phyloP scores from a whole-genome alignment of 2,113 vertebrate species.

The Nicator chloris region DNA sequence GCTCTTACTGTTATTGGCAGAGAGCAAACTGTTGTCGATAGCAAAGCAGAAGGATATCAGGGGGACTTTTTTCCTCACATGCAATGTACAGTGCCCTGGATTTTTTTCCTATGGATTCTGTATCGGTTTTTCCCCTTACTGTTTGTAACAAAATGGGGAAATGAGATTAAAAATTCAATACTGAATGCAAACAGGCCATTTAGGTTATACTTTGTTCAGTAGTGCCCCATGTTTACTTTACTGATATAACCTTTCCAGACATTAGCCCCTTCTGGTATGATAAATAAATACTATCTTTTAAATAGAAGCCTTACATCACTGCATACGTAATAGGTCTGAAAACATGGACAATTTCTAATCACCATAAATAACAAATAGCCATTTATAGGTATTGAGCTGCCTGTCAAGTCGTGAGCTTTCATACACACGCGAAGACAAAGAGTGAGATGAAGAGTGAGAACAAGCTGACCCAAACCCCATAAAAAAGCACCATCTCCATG shows the following conservation, averaged over 20 bases:
- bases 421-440: neutral
- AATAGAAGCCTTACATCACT: slow-evolving; percentile 56
- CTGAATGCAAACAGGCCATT: slow-evolving; percentile 37
- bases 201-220: slow-evolving; percentile 25
- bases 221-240: slow-evolving; percentile 45
- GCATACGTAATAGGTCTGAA: slow-evolving; percentile 28
- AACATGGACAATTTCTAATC: neutral
- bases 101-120: neutral
- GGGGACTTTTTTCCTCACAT: neutral
- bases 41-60: neutral
- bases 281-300: slow-evolving; percentile 59
- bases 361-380: slow-evolving; percentile 26
- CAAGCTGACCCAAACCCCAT: neutral
- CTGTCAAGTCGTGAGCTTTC: neutral
- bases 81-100: neutral
- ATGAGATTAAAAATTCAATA: slow-evolving; percentile 63
- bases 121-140: slow-evolving; percentile 3
- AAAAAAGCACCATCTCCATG: neutral
- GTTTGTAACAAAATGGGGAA: slow-evolving; percentile 47
- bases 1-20: neutral
- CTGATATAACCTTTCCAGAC: slow-evolving; percentile 46
- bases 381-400: neutral
- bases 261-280: slow-evolving; percentile 18
- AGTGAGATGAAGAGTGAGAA: neutral
- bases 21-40: neutral